Percentiles rank a stretch among this genome's conserved stretches.
phyloP scores from a whole-genome alignment of 2,113 vertebrate species.

The Lycaon pictus region DNA sequence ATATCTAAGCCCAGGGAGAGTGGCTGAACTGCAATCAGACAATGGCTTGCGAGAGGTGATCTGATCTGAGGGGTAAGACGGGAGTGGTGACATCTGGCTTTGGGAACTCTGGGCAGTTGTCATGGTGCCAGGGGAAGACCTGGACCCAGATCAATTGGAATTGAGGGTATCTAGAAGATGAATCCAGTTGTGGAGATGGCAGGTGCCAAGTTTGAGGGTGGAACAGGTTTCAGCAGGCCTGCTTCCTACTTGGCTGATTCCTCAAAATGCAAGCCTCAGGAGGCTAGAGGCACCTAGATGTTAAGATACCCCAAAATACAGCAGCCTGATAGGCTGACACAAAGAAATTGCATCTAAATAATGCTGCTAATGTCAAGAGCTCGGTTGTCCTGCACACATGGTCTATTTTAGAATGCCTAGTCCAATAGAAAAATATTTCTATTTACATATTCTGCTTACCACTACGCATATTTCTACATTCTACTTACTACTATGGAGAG shows the following conservation, averaged over 20 bases:
- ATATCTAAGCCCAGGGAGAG: background rate
- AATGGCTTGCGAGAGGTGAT: background rate
- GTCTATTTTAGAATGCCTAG: background rate
- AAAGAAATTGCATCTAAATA: constrained; percentile 4
- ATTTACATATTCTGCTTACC: background rate
- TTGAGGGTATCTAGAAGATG: background rate
- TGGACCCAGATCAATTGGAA: background rate
- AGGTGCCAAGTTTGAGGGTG: background rate
- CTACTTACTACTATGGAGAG: background rate
- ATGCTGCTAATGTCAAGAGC: background rate
- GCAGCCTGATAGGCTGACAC: background rate
- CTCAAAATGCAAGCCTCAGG: background rate
- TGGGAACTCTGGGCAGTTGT: background rate
- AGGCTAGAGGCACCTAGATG: background rate
- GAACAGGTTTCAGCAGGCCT: background rate
- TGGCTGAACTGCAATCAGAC: background rate
- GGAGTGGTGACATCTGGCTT: background rate
- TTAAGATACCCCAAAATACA: background rate
- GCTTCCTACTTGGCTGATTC: background rate
- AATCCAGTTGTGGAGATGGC: background rate
- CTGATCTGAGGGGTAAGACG: background rate
- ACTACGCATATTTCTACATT: background rate
- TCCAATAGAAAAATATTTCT: background rate
- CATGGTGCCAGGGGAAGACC: background rate
- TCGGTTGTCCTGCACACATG: background rate